Evolutionary conservation across 2,113 vertebrate species (phyloP), one percentile per base, ranked within the genome.

Genomic region (Craseonycteris thonglongyai): DNA sequence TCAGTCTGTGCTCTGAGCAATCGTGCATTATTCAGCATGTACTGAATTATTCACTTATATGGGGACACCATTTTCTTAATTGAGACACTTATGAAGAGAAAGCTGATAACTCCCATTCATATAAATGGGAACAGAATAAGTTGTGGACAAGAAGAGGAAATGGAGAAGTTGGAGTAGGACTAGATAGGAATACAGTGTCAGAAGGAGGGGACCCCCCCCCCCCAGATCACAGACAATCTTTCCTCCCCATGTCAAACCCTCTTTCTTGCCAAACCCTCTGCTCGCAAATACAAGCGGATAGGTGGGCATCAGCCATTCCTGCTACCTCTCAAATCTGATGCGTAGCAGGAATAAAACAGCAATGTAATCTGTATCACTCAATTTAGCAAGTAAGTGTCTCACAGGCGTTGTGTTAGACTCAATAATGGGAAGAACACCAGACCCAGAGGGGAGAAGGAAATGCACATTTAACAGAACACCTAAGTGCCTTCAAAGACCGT

Each of bases 41-140:
- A 96, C 94, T 92, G 76, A 97, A 95, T 40, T 79, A 74, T 94
- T 96, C 95, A 89, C 94, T 96, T 97, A 97, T 97, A 97, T 71
- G 61, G 83, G 47, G 51, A 56, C 56, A 38, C 1, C 28, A 28
- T 59, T 83, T 81, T 58, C 58, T 65, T 6, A 26, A 85, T 72
- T 78, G 76, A 76, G 49, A 87, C 72, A 91, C 85, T 94, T 95
- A 35, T 76, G 38, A 49, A 81, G 47, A 87, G 58, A 78, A 35
- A 63, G 28, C 35, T 51, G 38, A 76, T 78, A 22, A 28, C 30
- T 79, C 75, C 54, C 49, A 65, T 68, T 79, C 21, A 83, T 82
- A 79, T 69, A 90, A 76, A 54, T 74, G 33, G 72, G 94, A 96
- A 92, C 49, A 84, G 40, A 45, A 51, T 49, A 88, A 58, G n/a